Evolutionary conservation across 2,888 invertebrate species (phyloP).

Genomic region (Pogonocherus hispidulus): DNA sequence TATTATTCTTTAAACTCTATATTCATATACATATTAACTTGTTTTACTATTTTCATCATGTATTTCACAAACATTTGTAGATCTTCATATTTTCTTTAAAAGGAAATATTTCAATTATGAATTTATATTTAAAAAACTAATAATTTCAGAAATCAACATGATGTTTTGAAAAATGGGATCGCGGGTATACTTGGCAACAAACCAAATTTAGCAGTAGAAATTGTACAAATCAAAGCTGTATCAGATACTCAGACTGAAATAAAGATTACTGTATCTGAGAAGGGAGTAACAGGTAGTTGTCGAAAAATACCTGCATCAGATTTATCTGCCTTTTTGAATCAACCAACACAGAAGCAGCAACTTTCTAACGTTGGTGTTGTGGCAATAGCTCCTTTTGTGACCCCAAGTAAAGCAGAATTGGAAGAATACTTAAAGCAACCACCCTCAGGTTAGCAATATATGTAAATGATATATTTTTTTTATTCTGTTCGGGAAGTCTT

Average conservation of each 20-base stretch:
- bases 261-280: slow-evolving; percentile 81
- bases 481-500: no score
- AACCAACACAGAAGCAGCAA: slow-evolving; percentile 79
- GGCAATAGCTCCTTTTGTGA: slow-evolving; percentile 80
- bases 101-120: no score
- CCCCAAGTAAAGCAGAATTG: slow-evolving; percentile 83
- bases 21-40: no score
- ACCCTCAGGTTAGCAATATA: slow-evolving; percentile 74
- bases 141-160: slow-evolving; percentile 76
- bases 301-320: slow-evolving; percentile 82
- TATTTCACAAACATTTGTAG: no score
- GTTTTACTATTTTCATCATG: no score
- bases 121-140: not conserved
- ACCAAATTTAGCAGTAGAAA: slow-evolving; percentile 83
- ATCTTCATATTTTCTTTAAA: no score
- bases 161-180: slow-evolving; percentile 77
- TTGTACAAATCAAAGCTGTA: slow-evolving; percentile 84
- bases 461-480: no score
- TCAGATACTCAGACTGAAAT: slow-evolving; percentile 85
- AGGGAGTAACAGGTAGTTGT: slow-evolving; percentile 75
- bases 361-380: slow-evolving; percentile 80
- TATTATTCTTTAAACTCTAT: no score
- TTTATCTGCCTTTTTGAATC: slow-evolving; percentile 78
- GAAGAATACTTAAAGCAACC: slow-evolving; percentile 92
- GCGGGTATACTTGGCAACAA: slow-evolving; percentile 85